Base-by-base conservation (phyloP, 1,140 invertebrate genomes). In the Rhyacophila brunnea region DNA sequence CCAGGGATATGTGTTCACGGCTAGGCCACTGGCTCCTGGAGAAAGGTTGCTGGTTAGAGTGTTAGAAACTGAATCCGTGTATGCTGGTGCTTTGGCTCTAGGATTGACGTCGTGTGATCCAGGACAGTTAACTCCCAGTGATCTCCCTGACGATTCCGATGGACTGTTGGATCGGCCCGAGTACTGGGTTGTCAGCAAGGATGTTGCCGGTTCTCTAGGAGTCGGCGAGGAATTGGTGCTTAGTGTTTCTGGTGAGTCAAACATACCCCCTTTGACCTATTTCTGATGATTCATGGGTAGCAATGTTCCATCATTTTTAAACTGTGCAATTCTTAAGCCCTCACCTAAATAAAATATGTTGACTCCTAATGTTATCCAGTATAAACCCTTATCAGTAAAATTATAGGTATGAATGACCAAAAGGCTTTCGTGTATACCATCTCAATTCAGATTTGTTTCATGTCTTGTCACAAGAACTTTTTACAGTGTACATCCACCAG, bases 151-250 rank as follows among this genome's bases (percentile, higher is more conserved):
- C 65, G 95, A 98, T 76, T 89, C 93, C 0, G 94, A 98, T 67
- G 82, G 91, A 18, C 77, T 99, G 0, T 73, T 98, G 1, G 96
- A 99, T 72, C 80, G 96, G n/a, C 91, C 89, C 0, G 95, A 99
- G 68, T 98, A 98, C 72, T 98, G 95, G 95, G 93, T 98, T 1
- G 92, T 98, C 0, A 90, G 90, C 64, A 91, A 96, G 67, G 93
- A 98, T 70, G 92, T 97, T 1, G 93, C 91, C 0, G 86, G 88
- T 20, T 87, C 83, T 34, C 85, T 94, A 0, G 82, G 90, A 58
- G 82, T 88, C 18, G 93, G 92, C 0, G 95, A 98, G 72, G 92
- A 96, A 73, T 84, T 98, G 4, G 86, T 88, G n/a, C 93, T 97
- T 68, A 90, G 85, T 58, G 81, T 98, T 9, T 90, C 91, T 0